A percentile compares a stretch with the other conserved stretches of the same genome.
Conservation (phyloP, 2,113 vertebrate species). For the Lasiurus cinereus region DNA sequence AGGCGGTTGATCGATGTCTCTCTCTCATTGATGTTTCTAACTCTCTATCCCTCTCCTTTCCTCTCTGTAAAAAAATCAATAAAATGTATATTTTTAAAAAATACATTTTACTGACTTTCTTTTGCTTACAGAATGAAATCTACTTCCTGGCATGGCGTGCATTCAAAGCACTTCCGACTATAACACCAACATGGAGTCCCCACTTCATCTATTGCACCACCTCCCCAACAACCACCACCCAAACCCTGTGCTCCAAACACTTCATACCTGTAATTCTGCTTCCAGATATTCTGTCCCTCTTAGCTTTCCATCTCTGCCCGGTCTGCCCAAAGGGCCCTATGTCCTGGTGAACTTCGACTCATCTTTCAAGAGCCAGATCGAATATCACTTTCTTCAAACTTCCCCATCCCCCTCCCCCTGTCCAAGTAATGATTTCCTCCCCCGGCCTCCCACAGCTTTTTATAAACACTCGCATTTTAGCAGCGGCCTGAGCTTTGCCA, state of each 20-base stretch:
- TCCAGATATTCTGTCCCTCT: neutral
- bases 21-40: too few species aligned
- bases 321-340: neutral
- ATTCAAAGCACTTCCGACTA: constrained; percentile 40
- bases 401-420: neutral
- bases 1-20: too few species aligned
- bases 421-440: constrained; percentile 63
- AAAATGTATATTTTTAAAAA: too few species aligned
- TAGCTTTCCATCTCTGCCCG: neutral
- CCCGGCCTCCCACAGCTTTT: constrained; percentile 42
- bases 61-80: too few species aligned
- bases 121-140: neutral
- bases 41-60: too few species aligned
- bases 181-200: neutral
- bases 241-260: constrained; percentile 26
- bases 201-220: neutral
- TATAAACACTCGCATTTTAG: constrained; percentile 53
- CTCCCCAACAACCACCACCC: neutral
- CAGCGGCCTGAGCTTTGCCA: constrained; percentile 27
- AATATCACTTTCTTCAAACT: constrained; percentile 56
- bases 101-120: neutral
- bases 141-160: constrained; percentile 13
- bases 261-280: neutral
- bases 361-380: constrained; percentile 58
- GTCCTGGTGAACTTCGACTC: constrained; percentile 41